Conservation (phyloP, 2,888 invertebrate species). For the Flabesymbios commensalis region DNA sequence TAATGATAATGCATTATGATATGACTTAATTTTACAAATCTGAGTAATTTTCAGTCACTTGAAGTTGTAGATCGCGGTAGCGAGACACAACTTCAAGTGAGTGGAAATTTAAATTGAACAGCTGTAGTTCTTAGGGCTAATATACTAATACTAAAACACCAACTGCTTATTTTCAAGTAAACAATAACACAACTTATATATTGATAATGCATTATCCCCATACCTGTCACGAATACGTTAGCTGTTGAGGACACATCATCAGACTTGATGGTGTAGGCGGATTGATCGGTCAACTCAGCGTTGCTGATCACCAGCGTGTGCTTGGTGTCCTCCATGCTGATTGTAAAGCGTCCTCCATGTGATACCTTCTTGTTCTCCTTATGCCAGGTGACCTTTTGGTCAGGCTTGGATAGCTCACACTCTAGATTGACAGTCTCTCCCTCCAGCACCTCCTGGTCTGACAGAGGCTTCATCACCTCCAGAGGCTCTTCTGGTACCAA, state of each 20-base stretch:
- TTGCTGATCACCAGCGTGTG: slow-evolving; percentile 49
- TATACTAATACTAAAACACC: too few relatives aligned
- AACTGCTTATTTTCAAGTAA: too few relatives aligned
- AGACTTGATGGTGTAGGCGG: slow-evolving; percentile 35
- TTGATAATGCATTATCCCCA: too few relatives aligned
- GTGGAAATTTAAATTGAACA: too few relatives aligned
- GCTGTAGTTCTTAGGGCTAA: too few relatives aligned
- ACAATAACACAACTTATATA: too few relatives aligned
- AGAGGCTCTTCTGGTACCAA: slow-evolving; percentile 48
- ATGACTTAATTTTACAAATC: too few relatives aligned
- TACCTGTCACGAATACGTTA: slow-evolving; percentile 23
- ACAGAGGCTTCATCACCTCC: slow-evolving; percentile 35
- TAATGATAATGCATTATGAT: too few relatives aligned
- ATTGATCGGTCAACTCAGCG: slow-evolving; percentile 56
- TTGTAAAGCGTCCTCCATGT: slow-evolving; percentile 12
- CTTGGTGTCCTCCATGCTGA: slow-evolving; percentile 30
- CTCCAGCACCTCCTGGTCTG: slow-evolving; percentile 38
- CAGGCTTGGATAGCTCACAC: slow-evolving; percentile 80
- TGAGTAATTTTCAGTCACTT: too few relatives aligned
- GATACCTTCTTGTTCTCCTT: slow-evolving; percentile 71
- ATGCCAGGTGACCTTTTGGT: slow-evolving; percentile 83
- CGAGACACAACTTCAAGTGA: too few relatives aligned
- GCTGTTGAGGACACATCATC: slow-evolving; percentile 23
- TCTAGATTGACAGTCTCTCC: slow-evolving; percentile 45
- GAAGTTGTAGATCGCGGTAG: too few relatives aligned